Conservation (phyloP, 2,888 invertebrate genomes). For the Trachelus tabidus region DNA sequence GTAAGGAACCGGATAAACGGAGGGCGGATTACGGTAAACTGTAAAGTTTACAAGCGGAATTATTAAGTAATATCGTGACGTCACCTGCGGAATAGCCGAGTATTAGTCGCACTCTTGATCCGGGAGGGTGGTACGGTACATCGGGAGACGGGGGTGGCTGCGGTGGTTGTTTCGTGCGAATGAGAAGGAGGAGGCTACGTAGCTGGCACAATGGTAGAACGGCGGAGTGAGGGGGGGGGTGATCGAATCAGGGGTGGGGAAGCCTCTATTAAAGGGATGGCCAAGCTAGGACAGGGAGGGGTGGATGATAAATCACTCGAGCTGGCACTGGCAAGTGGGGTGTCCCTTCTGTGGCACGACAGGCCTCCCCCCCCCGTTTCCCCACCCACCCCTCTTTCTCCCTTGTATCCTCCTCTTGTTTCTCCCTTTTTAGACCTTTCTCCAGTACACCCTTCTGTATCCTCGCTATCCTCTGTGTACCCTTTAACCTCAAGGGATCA, state of each 20-base stretch:
- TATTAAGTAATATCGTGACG: constrained; percentile 13
- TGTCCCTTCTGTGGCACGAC: constrained; percentile 39
- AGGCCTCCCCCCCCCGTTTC: constrained; percentile 19
- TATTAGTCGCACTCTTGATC: constrained; percentile 12
- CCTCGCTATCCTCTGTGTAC: no score
- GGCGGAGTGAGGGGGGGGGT: constrained; percentile 21
- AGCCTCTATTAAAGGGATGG: constrained; percentile 12
- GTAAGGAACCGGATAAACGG: not conserved
- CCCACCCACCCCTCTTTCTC: not conserved
- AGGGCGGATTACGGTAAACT: constrained; percentile 24
- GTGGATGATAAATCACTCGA: constrained; percentile 49
- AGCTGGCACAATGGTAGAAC: constrained; percentile 20
- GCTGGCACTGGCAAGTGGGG: constrained; percentile 51
- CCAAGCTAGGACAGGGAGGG: constrained; percentile 18
- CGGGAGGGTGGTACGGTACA: constrained; percentile 16
- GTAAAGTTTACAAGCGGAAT: constrained; percentile 26
- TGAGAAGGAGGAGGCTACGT: not conserved
- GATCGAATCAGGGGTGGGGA: constrained; percentile 9
- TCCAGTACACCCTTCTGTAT: no score
- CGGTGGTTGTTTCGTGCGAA: not conserved
- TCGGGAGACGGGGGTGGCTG: not conserved
- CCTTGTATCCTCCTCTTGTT: no score
- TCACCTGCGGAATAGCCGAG: constrained; percentile 22
- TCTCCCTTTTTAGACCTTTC: no score
- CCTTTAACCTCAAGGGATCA: no score